Conservation (phyloP, 2,888 invertebrate genomes). For the Amphimallon solstitiale region DNA sequence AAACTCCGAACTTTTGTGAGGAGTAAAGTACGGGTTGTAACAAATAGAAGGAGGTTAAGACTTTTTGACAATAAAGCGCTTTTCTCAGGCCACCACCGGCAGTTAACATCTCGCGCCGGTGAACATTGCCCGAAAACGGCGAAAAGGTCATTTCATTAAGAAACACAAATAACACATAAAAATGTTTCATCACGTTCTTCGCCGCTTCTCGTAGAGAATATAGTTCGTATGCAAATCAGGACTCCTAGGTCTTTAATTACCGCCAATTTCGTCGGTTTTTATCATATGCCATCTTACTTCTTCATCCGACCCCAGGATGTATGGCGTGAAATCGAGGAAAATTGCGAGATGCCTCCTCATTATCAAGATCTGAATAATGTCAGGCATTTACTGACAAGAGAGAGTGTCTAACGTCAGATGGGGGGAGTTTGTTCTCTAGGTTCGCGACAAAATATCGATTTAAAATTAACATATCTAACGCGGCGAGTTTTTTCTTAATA, state of each 20-base stretch:
- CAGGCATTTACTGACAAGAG: conserved; percentile 27
- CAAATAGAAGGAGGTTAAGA: conserved; percentile 24
- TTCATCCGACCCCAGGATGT: conserved; percentile 38
- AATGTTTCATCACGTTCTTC: conserved; percentile 54
- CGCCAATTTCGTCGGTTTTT: conserved; percentile 47
- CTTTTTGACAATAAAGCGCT: conserved; percentile 24
- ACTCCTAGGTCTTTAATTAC: conserved; percentile 48
- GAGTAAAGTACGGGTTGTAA: conserved; percentile 15
- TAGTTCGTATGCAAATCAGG: conserved; percentile 47
- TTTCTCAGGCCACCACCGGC: conserved; percentile 1
- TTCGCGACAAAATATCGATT: conserved; percentile 24
- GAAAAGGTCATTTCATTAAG: conserved; percentile 53
- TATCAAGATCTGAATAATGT: conserved; percentile 32
- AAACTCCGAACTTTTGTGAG: conserved; percentile 18
- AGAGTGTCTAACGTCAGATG: conserved; percentile 23
- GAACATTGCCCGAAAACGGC: conserved; percentile 20
- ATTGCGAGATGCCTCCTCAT: conserved; percentile 25
- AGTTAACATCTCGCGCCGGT: conserved; percentile 11
- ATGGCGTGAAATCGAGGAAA: conserved; percentile 14
- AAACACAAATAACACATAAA: conserved; percentile 54
- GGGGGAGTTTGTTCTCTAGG: background rate
- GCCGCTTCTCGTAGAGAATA: conserved; percentile 14
- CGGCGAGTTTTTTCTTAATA: conserved; percentile 9
- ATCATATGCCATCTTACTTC: conserved; percentile 45
- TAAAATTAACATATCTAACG: conserved; percentile 24